phyloP scores from a whole-genome alignment of 2,888 invertebrate species.

The Napeogenes sylphis region DNA sequence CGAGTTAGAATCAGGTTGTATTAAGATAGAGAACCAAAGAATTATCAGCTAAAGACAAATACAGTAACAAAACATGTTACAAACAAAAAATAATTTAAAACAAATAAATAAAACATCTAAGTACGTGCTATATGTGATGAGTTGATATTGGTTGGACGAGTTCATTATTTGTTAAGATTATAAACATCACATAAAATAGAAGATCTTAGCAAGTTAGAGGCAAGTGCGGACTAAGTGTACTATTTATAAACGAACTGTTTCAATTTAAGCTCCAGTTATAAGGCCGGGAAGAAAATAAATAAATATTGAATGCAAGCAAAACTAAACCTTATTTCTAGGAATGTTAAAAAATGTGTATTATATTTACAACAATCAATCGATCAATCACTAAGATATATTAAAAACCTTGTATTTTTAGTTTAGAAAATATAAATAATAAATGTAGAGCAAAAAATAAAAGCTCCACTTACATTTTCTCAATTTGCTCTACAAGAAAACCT shows the following conservation, averaged over 20 bases:
- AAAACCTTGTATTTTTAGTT: too few relatives aligned
- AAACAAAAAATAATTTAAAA: too few relatives aligned
- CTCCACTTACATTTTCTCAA: slow-evolving; percentile 62
- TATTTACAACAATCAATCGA: too few relatives aligned
- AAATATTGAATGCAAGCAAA: slow-evolving; percentile 47
- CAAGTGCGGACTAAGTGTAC: slow-evolving; percentile 61
- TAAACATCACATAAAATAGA: slow-evolving; percentile 23
- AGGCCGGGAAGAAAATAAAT: slow-evolving; percentile 32
- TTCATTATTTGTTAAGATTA: slow-evolving; percentile 11
- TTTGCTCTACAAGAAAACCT: slow-evolving; percentile 63
- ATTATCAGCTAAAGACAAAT: too few relatives aligned
- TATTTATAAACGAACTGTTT: slow-evolving; percentile 64
- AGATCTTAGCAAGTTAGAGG: slow-evolving; percentile 43
- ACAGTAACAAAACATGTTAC: too few relatives aligned
- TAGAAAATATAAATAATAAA: neutral
- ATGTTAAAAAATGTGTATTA: too few relatives aligned
- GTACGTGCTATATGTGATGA: too few relatives aligned
- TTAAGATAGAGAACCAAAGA: too few relatives aligned
- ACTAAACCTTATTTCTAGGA: slow-evolving; percentile 22
- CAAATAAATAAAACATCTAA: too few relatives aligned
- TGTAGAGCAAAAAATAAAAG: neutral
- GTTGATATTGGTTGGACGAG: too few relatives aligned
- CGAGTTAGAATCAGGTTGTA: too few relatives aligned
- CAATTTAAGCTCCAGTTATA: slow-evolving; percentile 56
- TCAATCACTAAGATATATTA: too few relatives aligned